Conservation (phyloP, 2,113 vertebrate genomes). For the Onychostruthus taczanowskii region DNA sequence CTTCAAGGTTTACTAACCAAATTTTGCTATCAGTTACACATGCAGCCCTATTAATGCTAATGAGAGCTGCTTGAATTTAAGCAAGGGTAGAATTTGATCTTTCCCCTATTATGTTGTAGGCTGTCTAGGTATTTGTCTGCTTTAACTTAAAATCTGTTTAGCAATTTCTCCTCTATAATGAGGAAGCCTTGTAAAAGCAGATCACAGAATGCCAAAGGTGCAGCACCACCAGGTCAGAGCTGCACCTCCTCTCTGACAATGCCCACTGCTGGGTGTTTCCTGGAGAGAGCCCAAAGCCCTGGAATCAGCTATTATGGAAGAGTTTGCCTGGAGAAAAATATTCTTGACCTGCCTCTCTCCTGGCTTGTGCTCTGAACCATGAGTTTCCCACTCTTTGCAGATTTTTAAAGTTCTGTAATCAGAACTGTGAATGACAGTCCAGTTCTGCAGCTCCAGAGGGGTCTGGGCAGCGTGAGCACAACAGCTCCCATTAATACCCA, state of each 20-base stretch:
- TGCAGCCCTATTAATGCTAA: conserved; percentile 39
- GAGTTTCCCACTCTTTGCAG: not conserved
- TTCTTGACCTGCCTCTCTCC: not conserved
- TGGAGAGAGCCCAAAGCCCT: not conserved
- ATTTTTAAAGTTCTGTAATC: not conserved
- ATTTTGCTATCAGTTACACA: conserved; percentile 45
- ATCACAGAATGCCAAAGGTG: not conserved
- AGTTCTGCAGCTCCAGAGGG: not conserved
- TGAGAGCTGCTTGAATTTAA: conserved; percentile 32
- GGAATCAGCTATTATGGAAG: not conserved
- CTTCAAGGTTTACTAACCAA: conserved; percentile 38
- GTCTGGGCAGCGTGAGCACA: not conserved
- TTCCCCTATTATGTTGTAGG: not conserved
- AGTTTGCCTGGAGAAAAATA: not conserved
- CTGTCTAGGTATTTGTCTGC: conserved; percentile 19
- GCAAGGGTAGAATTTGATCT: conserved; percentile 33
- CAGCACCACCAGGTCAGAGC: not conserved
- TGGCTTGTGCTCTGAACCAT: not conserved
- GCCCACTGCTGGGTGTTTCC: not conserved
- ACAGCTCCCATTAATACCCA: not conserved
- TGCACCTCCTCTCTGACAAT: not conserved
- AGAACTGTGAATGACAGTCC: not conserved
- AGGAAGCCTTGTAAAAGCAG: not conserved
- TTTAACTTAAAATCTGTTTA: conserved; percentile 31
- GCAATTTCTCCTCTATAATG: not conserved